A percentile compares a stretch with the other conserved stretches of the same genome.
Conservation (phyloP, 2,113 vertebrate species). For the Anas platyrhynchos region DNA sequence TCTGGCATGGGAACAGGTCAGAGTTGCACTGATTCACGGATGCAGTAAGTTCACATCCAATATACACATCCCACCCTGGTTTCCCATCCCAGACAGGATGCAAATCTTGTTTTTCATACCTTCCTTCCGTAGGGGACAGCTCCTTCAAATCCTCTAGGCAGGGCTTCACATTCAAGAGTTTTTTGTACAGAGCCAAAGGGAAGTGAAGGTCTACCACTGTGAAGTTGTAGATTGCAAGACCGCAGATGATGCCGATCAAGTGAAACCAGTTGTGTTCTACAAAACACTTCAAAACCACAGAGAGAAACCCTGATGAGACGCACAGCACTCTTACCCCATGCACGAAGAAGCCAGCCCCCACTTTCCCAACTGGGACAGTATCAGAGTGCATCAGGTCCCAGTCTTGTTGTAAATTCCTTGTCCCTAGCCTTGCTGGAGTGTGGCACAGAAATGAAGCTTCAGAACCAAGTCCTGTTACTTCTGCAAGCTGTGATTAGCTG, state of each 20-base stretch:
- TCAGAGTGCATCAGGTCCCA: background rate
- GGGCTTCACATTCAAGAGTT: slow-evolving; percentile 87
- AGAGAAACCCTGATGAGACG: slow-evolving; percentile 31
- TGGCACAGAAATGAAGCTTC: background rate
- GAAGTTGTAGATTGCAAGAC: slow-evolving; percentile 97
- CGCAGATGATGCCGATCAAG: slow-evolving; percentile 94
- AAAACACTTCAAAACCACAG: slow-evolving; percentile 86
- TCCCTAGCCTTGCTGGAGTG: background rate
- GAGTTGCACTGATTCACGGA: background rate
- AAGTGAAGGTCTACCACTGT: slow-evolving; percentile 97
- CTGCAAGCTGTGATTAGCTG: background rate
- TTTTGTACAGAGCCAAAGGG: slow-evolving; percentile 95
- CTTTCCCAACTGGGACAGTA: background rate
- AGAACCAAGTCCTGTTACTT: background rate
- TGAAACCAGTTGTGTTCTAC: slow-evolving; percentile 98
- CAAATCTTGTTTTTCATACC: slow-evolving; percentile 74
- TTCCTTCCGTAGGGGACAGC: slow-evolving; percentile 93
- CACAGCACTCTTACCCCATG: background rate
- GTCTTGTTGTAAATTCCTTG: background rate
- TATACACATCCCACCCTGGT: background rate
- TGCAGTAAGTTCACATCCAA: background rate
- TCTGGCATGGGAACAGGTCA: background rate
- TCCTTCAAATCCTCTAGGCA: slow-evolving; percentile 92
- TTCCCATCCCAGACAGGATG: background rate
- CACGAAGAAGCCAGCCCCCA: background rate